Evolutionary conservation across 2,113 vertebrate genomes (phyloP), one percentile per base, ranked within the genome.

Genomic region (Albula goreensis): DNA sequence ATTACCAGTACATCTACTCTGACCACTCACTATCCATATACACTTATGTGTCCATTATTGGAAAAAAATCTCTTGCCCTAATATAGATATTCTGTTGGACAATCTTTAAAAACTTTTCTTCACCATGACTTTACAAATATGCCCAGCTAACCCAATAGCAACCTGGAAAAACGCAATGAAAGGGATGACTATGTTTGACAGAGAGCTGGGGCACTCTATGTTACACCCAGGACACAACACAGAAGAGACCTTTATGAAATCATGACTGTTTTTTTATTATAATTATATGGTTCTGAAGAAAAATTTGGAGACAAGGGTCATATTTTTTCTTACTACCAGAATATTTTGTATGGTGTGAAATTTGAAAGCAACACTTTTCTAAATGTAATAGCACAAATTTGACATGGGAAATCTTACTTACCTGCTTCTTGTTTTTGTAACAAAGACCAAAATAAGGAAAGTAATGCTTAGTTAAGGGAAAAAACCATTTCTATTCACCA

Each of bases 291-390:
- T 15, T 81, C 17, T 41, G 4, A 82, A 77, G 7, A 11, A 70
- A 19, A 60, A 86, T 41, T 52, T 63, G 81, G 80, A 50, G 50
- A 77, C 66, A 78, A 83, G 83, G 74, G 82, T 87, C 86, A 83
- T 70, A 51, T 83, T 49, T 79, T 48, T 25, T 25, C 22, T 81
- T 53, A 41, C 5, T 10, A 9, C 19, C 81, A 82, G 53, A 74
- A 86, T 83, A 31, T 53, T n/a, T 79, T 52, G 51, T 86, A 49
- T 83, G 63, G 70, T n/a, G 66, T 6, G 22, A 63, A 49, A 25
- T 41, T 41, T 41, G 31, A 41, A 41, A 41, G 31, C 31, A 41
- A 41, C 31, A 41, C 31, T 41, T 41, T 41, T 41, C 31, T 22
- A 22, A 66, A 66, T 66, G 22, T 19, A 66, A 66, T 15, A 19